Evolutionary conservation across 2,113 vertebrate species (phyloP).

Genomic region (Trichechus manatus): DNA sequence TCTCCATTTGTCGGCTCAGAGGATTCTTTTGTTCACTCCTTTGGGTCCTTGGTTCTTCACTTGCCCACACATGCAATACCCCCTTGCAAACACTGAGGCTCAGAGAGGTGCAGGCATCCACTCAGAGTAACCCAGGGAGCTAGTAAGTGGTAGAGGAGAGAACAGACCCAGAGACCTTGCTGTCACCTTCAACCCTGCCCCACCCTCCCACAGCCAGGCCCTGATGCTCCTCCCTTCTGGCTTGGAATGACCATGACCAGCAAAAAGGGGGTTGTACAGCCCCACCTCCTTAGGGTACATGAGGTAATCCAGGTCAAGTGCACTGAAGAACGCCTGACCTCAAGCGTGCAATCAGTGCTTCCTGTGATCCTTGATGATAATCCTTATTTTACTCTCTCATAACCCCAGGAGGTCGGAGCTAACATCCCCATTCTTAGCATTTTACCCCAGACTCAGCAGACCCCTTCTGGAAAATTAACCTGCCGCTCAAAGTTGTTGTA

Average conservation of each 20-base stretch:
- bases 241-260: background rate
- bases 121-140: background rate
- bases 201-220: background rate
- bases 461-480: background rate
- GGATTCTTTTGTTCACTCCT: background rate
- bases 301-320: background rate
- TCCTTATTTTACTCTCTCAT: background rate
- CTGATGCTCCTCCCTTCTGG: background rate
- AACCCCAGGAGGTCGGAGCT: background rate
- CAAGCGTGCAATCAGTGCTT: background rate
- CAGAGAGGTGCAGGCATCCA: background rate
- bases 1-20: background rate
- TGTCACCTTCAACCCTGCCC: background rate
- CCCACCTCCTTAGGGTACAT: background rate
- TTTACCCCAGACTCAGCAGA: background rate
- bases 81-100: background rate
- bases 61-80: background rate
- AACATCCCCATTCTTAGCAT: background rate
- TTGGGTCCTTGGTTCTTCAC: background rate
- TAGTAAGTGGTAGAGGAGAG: background rate
- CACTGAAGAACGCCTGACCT: background rate
- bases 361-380: background rate
- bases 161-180: background rate
- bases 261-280: background rate
- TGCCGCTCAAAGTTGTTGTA: background rate